A percentile compares a stretch with the other conserved stretches of the same genome.
phyloP scores from a whole-genome alignment of 2,888 invertebrate genomes.

The Leptinotarsa peninsularis region DNA sequence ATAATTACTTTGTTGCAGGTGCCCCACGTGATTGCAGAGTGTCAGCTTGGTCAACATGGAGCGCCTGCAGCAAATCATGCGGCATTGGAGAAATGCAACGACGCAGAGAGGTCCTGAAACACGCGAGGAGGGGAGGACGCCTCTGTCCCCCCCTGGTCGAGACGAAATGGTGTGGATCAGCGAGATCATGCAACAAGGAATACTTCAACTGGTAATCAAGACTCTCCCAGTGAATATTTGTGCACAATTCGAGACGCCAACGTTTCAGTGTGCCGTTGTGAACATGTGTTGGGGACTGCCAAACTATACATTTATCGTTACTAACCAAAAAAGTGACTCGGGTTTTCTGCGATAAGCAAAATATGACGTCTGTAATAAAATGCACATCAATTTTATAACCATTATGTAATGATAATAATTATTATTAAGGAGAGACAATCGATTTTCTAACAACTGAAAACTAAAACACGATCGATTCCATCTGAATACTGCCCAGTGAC shows the following conservation, averaged over 20 bases:
- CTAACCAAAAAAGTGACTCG: conserved; percentile 35
- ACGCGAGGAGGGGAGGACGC: conserved; percentile 82
- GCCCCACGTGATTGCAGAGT: conserved; percentile 85
- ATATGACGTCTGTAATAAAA: conserved; percentile 34
- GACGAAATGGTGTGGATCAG: conserved; percentile 90
- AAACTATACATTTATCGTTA: conserved; percentile 39
- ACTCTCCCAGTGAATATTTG: conserved; percentile 22
- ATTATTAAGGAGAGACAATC: conserved; percentile 57
- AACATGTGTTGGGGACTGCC: conserved; percentile 16
- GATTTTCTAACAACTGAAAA: conserved; percentile 41
- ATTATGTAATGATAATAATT: conserved; percentile 56
- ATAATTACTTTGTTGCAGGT: conserved; percentile 60
- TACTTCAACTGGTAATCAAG: conserved; percentile 73
- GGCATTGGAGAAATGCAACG: conserved; percentile 91
- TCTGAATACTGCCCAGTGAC: conserved; percentile 13
- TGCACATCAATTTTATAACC: conserved; percentile 52
- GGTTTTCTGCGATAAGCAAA: conserved; percentile 17
- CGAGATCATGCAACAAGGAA: conserved; percentile 74
- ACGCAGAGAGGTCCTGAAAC: conserved; percentile 80
- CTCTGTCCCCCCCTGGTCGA: conserved; percentile 87
- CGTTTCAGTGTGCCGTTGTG: conserved; percentile 23
- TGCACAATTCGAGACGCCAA: conserved; percentile 16
- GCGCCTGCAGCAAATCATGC: conserved; percentile 87
- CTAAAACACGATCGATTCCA: not conserved
- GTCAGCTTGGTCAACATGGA: conserved; percentile 89